These are phyloP conservation scores for Lithophane leautieri DNA, from an alignment of 2,888 invertebrate species.

Conservation along the genomic window DNA sequence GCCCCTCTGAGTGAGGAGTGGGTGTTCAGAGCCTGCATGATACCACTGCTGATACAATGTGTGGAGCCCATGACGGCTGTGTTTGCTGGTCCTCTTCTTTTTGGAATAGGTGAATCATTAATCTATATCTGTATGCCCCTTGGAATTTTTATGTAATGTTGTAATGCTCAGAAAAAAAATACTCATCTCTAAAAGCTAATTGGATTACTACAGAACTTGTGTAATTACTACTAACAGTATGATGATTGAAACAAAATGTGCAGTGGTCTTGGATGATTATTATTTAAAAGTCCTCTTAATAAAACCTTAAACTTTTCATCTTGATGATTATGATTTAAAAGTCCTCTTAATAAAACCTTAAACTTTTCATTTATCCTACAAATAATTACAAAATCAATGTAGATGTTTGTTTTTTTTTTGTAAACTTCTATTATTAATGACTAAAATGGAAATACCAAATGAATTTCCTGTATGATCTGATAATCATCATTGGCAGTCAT, in stretches of 20 bases:
- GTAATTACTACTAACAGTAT: not conserved
- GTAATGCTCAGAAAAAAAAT: not conserved
- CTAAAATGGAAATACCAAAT: not conserved
- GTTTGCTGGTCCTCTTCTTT: constrained; percentile 96
- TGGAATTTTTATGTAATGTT: not conserved
- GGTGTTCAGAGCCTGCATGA: constrained; percentile 98
- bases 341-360: not conserved
- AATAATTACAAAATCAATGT: not conserved
- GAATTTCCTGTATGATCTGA: not conserved
- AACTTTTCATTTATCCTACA: not conserved
- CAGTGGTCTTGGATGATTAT: not conserved
- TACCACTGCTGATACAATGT: constrained; percentile 96
- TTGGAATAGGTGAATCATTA: constrained; percentile 94
- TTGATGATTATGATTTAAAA: no score
- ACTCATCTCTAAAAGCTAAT: constrained; percentile 1
- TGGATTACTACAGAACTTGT: not conserved
- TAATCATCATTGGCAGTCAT: not conserved
- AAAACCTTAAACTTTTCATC: not conserved
- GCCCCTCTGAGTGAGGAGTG: constrained; percentile 99
- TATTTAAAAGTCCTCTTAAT: not conserved
- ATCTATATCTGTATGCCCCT: not conserved
- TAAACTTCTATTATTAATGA: not conserved
- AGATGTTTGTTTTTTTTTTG: not conserved
- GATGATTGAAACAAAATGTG: not conserved
- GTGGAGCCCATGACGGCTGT: constrained; percentile 94